A percentile compares a stretch with the other conserved stretches of the same genome.
Evolutionary conservation across 1,140 invertebrate species (phyloP).

Genomic region (Trachymyrmex cornetzi): DNA sequence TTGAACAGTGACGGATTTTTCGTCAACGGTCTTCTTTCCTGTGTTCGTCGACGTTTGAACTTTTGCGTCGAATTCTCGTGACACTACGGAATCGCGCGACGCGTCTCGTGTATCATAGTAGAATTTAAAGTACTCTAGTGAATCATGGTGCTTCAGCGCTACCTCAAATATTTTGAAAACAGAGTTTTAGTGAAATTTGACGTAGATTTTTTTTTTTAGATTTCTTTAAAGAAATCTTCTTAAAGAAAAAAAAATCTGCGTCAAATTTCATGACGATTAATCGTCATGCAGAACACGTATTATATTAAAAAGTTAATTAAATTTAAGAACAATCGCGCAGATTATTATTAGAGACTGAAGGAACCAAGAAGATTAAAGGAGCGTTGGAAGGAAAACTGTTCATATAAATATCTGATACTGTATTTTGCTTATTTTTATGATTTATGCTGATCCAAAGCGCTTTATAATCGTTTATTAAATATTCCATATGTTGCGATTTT

Average conservation of each 20-base stretch:
- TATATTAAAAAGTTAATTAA: not conserved
- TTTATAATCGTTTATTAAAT: conserved; percentile 46
- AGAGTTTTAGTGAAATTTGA: not conserved
- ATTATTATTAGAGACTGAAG: not conserved
- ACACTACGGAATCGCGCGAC: not conserved
- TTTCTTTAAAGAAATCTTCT: not conserved
- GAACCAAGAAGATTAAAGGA: not conserved
- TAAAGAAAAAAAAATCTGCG: no score
- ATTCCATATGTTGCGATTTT: conserved; percentile 13
- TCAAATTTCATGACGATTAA: no score
- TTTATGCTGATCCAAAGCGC: conserved; percentile 15
- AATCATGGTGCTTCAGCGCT: not conserved
- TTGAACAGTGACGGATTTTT: conserved; percentile 58
- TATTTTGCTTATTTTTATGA: conserved; percentile 27
- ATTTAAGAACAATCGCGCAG: not conserved
- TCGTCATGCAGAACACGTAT: not conserved
- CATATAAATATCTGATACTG: not conserved
- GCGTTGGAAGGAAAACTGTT: not conserved
- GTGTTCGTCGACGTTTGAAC: conserved; percentile 7
- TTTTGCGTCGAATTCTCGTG: conserved; percentile 26
- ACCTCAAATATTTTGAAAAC: not conserved
- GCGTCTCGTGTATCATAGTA: not conserved
- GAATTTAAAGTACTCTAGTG: not conserved
- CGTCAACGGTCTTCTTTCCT: conserved; percentile 5
- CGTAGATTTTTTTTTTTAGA: not conserved